Evolutionary conservation across 35 echinoderm and acorn worm species (phyloP).

Genomic region (Ophiothrix spiculata): DNA sequence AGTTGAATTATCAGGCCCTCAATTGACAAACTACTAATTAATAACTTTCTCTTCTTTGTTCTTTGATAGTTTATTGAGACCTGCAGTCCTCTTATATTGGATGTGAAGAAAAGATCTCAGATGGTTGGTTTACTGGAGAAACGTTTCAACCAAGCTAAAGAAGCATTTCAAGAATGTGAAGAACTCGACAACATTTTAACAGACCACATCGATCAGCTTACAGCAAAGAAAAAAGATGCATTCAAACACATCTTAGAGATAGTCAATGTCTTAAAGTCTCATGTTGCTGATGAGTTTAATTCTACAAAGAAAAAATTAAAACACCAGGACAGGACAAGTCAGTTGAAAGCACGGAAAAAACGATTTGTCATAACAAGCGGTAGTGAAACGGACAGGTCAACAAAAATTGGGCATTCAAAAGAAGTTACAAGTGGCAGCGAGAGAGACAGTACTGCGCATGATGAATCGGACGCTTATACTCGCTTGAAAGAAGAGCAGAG

Average conservation of each 20-base stretch:
- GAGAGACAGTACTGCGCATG: not conserved
- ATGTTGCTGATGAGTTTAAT: not conserved
- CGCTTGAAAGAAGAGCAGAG: not conserved
- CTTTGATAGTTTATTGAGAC: not conserved
- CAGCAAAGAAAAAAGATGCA: constrained; percentile 19
- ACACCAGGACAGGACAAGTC: not conserved
- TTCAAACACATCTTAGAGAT: constrained; percentile 32
- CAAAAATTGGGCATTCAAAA: not conserved
- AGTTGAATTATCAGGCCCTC: too few species aligned
- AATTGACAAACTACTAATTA: too few species aligned
- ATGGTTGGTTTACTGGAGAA: not conserved
- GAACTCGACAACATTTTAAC: constrained; percentile 26
- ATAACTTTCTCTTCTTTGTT: too few species aligned
- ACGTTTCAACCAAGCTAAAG: constrained; percentile 26
- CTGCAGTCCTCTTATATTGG: not conserved
- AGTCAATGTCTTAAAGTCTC: not conserved
- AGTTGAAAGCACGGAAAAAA: not conserved
- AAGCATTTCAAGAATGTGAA: constrained; percentile 18
- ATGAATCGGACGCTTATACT: not conserved
- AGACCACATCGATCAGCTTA: constrained; percentile 18
- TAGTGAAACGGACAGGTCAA: not conserved
- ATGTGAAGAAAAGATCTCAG: not conserved
- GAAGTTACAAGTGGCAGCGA: not conserved
- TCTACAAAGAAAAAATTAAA: not conserved
- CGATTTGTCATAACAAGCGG: not conserved